phyloP scores from a whole-genome alignment of 2,797 vertebrate species.

The Enteromius anoplus region DNA sequence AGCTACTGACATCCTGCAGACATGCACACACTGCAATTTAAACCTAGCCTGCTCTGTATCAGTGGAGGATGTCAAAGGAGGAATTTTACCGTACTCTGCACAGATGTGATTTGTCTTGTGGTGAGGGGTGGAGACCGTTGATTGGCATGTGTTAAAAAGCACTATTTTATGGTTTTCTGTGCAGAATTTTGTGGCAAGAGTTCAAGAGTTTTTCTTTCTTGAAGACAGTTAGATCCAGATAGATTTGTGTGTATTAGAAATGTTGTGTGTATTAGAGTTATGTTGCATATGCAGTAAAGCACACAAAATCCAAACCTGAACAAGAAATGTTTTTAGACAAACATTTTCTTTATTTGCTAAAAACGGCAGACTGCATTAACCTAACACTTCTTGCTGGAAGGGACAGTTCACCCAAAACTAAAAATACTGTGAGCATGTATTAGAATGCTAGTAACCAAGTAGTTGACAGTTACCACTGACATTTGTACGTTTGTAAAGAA shows the following conservation, averaged over 20 bases:
- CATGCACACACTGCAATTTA: slow-evolving; percentile 57
- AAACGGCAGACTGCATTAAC: not conserved
- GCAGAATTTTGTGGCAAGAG: not conserved
- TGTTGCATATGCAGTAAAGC: not conserved
- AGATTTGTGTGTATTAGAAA: not conserved
- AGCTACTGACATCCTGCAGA: slow-evolving; percentile 52
- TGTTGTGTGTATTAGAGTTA: not conserved
- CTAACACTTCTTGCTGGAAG: not conserved
- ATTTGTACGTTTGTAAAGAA: not conserved
- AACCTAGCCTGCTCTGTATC: slow-evolving; percentile 47
- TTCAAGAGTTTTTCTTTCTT: not conserved
- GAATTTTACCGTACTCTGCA: slow-evolving; percentile 42
- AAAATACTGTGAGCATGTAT: not conserved
- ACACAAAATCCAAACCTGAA: not conserved
- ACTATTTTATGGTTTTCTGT: slow-evolving; percentile 31
- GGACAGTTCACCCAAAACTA: not conserved
- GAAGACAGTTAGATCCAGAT: not conserved
- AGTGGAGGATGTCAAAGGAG: slow-evolving; percentile 40
- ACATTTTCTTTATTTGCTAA: not conserved
- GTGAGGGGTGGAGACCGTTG: not conserved
- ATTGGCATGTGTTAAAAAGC: slow-evolving; percentile 17
- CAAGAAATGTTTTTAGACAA: not conserved
- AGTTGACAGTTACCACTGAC: not conserved
- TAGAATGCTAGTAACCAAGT: not conserved
- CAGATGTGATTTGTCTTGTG: slow-evolving; percentile 52